Evolutionary conservation across 2,888 invertebrate genomes (phyloP).

Genomic region (Pegoplata infirma): DNA sequence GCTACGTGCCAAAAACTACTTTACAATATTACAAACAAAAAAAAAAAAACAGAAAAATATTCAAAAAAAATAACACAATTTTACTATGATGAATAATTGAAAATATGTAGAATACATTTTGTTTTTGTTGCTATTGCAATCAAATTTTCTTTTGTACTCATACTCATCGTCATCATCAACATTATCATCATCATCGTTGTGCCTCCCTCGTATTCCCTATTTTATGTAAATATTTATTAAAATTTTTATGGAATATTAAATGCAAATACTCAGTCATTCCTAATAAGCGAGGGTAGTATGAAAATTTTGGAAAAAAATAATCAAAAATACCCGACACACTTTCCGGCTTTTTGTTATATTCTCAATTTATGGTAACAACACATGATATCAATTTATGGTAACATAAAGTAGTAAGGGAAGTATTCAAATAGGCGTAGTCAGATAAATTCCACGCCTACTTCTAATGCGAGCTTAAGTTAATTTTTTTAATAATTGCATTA

Average conservation of each 20-base stretch:
- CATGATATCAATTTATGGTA: no score
- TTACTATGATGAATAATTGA: constrained; percentile 49
- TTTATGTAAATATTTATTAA: neutral
- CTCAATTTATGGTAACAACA: no score
- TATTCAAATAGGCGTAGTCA: no score
- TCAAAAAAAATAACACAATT: constrained; percentile 37
- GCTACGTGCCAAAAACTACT: constrained; percentile 51
- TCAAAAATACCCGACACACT: no score
- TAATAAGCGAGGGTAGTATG: no score
- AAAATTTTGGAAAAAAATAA: no score
- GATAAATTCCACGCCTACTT: no score
- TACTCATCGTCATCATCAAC: neutral
- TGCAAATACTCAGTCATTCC: neutral
- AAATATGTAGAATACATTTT: constrained; percentile 20
- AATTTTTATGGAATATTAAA: neutral
- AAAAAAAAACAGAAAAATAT: neutral
- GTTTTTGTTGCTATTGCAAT: constrained; percentile 3
- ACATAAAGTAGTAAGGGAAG: no score
- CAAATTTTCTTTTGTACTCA: neutral
- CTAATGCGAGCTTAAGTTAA: no score
- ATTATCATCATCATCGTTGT: no score
- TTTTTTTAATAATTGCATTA: no score
- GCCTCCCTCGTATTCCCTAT: neutral
- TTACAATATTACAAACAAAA: constrained; percentile 42
- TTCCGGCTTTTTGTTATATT: no score